A percentile compares a stretch with the other conserved stretches of the same genome.
phyloP scores from a whole-genome alignment of 2,797 vertebrate species.

The Hyperoplus immaculatus region DNA sequence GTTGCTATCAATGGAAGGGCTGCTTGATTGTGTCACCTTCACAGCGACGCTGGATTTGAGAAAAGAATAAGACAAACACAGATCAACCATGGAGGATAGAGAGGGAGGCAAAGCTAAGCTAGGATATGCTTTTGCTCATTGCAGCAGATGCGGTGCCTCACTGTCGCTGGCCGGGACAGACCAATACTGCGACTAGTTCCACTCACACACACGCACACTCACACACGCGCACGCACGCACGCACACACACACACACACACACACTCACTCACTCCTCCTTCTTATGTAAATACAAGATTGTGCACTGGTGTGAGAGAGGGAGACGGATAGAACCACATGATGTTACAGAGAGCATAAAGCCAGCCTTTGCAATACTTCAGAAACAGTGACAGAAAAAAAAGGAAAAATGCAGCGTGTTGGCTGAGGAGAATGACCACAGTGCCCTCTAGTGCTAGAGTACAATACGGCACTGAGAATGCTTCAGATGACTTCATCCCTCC shows the following conservation, averaged over 20 bases:
- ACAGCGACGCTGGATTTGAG: constrained; percentile 30
- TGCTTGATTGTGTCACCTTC: constrained; percentile 54
- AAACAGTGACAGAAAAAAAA: constrained; percentile 5
- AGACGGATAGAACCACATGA: constrained; percentile 62
- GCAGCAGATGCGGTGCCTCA: constrained; percentile 50
- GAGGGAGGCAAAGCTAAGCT: constrained; percentile 10
- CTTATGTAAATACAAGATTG: constrained; percentile 74
- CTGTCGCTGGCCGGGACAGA: constrained; percentile 42
- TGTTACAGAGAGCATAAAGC: constrained; percentile 56
- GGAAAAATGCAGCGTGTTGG: not conserved
- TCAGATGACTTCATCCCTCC: constrained; percentile 48
- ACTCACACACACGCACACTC: constrained; percentile 8
- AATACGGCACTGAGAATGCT: not conserved
- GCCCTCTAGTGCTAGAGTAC: constrained; percentile 51
- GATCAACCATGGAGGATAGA: not conserved
- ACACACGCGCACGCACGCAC: constrained; percentile 23
- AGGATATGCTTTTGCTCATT: constrained; percentile 43
- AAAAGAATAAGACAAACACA: constrained; percentile 40
- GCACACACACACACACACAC: constrained; percentile 23
- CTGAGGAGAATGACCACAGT: constrained; percentile 54
- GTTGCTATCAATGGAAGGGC: constrained; percentile 1
- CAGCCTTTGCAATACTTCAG: constrained; percentile 58
- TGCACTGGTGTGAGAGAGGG: constrained; percentile 57
- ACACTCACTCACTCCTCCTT: constrained; percentile 26
- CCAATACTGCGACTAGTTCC: constrained; percentile 38